A percentile compares a stretch with the other conserved stretches of the same genome.
These are phyloP conservation scores for Ophion ellenae DNA, from an alignment of 2,888 invertebrate genomes.

Conservation along the genomic window DNA sequence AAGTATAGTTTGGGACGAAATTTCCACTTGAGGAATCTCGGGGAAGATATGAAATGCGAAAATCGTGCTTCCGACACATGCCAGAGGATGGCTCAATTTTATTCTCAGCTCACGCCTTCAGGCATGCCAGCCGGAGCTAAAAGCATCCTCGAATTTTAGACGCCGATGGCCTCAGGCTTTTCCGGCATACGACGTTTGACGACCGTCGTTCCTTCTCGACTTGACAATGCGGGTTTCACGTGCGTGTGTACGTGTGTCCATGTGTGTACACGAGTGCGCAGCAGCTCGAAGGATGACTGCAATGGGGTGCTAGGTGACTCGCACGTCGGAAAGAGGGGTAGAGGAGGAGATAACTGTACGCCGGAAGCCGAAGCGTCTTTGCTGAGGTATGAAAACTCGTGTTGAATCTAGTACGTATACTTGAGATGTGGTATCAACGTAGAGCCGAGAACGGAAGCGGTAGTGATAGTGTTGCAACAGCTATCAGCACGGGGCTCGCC, in stretches of 20 bases:
- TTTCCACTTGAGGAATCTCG: slow-evolving; percentile 3
- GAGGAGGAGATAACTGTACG: slow-evolving; percentile 28
- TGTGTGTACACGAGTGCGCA: slow-evolving; percentile 20
- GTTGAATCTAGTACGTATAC: slow-evolving; percentile 31
- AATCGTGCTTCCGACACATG: slow-evolving; percentile 35
- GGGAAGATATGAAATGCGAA: slow-evolving; percentile 40
- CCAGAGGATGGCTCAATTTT: slow-evolving; percentile 22
- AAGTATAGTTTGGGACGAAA: slow-evolving; percentile 13
- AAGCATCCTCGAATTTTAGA: slow-evolving; percentile 53
- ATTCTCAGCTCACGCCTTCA: slow-evolving; percentile 10
- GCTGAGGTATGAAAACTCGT: slow-evolving; percentile 44
- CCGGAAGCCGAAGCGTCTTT: slow-evolving; percentile 40
- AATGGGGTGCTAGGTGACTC: slow-evolving; percentile 33
- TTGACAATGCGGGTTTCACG: slow-evolving; percentile 5
- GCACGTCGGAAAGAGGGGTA: slow-evolving; percentile 7
- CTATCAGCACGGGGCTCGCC: slow-evolving; percentile 60
- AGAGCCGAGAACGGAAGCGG: slow-evolving; percentile 20
- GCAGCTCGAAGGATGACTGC: slow-evolving; percentile 26
- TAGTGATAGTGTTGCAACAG: slow-evolving; percentile 41
- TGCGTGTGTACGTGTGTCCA: neutral
- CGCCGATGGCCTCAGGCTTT: slow-evolving; percentile 41
- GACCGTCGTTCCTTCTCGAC: slow-evolving; percentile 43
- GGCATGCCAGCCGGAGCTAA: slow-evolving; percentile 21
- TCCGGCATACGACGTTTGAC: slow-evolving; percentile 37
- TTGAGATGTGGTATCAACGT: slow-evolving; percentile 25